Conservation (phyloP, 2,888 invertebrate genomes). For the Omphaloscelis lunosa region DNA sequence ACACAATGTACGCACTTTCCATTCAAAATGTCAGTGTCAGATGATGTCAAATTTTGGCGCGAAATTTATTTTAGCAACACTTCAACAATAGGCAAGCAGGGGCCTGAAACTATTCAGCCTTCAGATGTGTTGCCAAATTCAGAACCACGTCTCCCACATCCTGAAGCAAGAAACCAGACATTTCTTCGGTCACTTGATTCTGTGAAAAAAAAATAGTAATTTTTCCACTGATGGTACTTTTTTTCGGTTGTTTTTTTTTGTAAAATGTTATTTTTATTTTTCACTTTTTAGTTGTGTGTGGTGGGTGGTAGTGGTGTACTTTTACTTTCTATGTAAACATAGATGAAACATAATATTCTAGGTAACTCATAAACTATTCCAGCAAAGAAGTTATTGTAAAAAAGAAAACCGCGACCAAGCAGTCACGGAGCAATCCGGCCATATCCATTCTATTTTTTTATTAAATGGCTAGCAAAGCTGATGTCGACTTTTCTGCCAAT, state of each 20-base stretch:
- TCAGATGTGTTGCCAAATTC: constrained; percentile 15
- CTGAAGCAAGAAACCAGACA: not conserved
- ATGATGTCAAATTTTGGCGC: constrained; percentile 58
- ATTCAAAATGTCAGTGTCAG: constrained; percentile 33
- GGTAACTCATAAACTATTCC: not conserved
- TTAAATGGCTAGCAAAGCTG: no score
- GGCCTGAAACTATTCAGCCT: not conserved
- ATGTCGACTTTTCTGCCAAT: no score
- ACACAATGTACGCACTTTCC: not conserved
- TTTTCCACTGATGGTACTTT: not conserved
- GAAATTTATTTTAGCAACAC: constrained; percentile 15
- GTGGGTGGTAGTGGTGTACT: no score
- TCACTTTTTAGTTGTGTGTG: not conserved
- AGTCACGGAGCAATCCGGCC: no score
- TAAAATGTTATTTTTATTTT: not conserved
- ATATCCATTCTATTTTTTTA: no score
- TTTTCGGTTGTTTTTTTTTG: not conserved
- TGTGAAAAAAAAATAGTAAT: not conserved
- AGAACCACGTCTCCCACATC: constrained; percentile 11
- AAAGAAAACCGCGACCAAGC: no score
- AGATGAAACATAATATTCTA: not conserved
- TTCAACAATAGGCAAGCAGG: not conserved
- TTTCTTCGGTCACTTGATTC: not conserved
- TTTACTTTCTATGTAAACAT: no score
- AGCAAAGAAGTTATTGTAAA: no score